phyloP scores from a whole-genome alignment of 1,140 invertebrate species.

The Agrilus planipennis region DNA sequence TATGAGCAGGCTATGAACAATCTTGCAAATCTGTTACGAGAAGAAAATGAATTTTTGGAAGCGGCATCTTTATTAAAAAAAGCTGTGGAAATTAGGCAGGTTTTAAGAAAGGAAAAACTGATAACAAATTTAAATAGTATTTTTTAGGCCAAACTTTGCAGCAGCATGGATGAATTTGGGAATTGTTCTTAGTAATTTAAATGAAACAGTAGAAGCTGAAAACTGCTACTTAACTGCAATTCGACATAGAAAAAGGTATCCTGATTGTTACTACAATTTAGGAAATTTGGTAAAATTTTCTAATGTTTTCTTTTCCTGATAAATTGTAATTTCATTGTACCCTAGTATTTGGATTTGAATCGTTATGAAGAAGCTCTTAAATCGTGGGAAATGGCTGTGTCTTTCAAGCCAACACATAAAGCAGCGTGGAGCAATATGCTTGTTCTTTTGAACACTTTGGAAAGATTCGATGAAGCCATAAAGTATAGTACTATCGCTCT shows the following conservation, averaged over 20 bases:
- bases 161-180: conserved; percentile 98
- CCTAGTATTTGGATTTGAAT: conserved; percentile 45
- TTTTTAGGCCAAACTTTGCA: conserved; percentile 68
- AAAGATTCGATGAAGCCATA: conserved; percentile 55
- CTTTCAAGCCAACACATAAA: conserved; percentile 60
- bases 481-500: conserved; percentile 56
- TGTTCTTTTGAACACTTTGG: conserved; percentile 74
- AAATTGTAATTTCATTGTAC: conserved; percentile 11
- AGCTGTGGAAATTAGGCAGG: conserved; percentile 64
- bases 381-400: conserved; percentile 72
- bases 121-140: conserved; percentile 12
- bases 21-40: conserved; percentile 83
- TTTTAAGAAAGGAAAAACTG: conserved; percentile 6
- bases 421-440: conserved; percentile 88
- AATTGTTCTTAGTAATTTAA: conserved; percentile 69
- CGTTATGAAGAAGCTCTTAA: conserved; percentile 42
- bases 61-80: conserved; percentile 64
- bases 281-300: conserved; percentile 70
- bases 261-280: conserved; percentile 90
- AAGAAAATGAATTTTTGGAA: conserved; percentile 55
- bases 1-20: conserved; percentile 98
- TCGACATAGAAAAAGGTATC: conserved; percentile 63
- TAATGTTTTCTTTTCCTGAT: not conserved
- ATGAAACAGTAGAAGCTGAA: conserved; percentile 61
- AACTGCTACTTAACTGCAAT: conserved; percentile 70